phyloP scores from a whole-genome alignment of 2,888 invertebrate species.

The Neria commutata region DNA sequence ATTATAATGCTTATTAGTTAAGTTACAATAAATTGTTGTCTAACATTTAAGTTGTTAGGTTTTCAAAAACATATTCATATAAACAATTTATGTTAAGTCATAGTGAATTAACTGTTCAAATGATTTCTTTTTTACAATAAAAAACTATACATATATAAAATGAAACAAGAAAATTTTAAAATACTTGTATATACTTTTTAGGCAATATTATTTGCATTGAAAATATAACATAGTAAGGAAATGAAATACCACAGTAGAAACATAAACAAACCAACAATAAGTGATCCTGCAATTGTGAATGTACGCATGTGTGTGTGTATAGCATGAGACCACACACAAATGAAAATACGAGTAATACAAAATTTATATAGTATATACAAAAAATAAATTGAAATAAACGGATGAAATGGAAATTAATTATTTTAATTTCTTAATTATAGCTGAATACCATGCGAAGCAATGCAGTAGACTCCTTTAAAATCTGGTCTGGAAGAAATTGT shows the following conservation, averaged over 20 bases:
- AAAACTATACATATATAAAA: slow-evolving; percentile 20
- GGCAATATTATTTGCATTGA: too few species aligned
- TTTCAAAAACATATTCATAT: too few species aligned
- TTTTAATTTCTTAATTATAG: background rate
- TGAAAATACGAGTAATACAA: slow-evolving; percentile 26
- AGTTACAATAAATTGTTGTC: too few species aligned
- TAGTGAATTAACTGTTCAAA: too few species aligned
- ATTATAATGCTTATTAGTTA: slow-evolving; percentile 17
- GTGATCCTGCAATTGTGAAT: slow-evolving; percentile 42
- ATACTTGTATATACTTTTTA: too few species aligned
- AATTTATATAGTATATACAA: slow-evolving; percentile 39
- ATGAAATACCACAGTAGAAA: too few species aligned
- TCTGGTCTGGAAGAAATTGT: slow-evolving; percentile 56
- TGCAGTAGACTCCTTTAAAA: slow-evolving; percentile 29
- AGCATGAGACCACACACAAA: slow-evolving; percentile 14
- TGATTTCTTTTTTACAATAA: too few species aligned
- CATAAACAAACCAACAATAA: slow-evolving; percentile 15
- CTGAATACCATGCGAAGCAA: too few species aligned
- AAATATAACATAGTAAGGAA: too few species aligned
- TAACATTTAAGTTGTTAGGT: too few species aligned
- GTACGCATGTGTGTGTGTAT: slow-evolving; percentile 36
- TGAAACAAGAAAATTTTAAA: slow-evolving; percentile 29
- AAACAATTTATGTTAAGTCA: too few species aligned
- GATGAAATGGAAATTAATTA: slow-evolving; percentile 15
- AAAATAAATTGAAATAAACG: slow-evolving; percentile 41